Evolutionary conservation across 2,113 vertebrate species (phyloP).

Genomic region (human (Homo sapiens)): GRCh38 chrX:28948501-28949000

Average conservation of each 20-base stretch:
- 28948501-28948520: neutral
- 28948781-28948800: too few relatives aligned
- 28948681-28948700: neutral
- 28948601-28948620: neutral
- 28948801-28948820: neutral
- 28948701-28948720: neutral
- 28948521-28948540: neutral
- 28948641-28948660: neutral
- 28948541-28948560: neutral
- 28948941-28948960: neutral
- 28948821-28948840: neutral
- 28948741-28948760: neutral
- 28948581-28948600: neutral
- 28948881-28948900: neutral
- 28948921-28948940: neutral
- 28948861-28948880: neutral
- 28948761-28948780: neutral
- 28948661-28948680: neutral
- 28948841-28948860: neutral
- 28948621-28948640: neutral
- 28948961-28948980: neutral
- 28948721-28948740: neutral
- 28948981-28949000: neutral
- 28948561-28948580: neutral
- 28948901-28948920: neutral